These are phyloP conservation scores for Melanostoma scalare DNA, from an alignment of 2,888 invertebrate genomes.

Conservation along the genomic window DNA sequence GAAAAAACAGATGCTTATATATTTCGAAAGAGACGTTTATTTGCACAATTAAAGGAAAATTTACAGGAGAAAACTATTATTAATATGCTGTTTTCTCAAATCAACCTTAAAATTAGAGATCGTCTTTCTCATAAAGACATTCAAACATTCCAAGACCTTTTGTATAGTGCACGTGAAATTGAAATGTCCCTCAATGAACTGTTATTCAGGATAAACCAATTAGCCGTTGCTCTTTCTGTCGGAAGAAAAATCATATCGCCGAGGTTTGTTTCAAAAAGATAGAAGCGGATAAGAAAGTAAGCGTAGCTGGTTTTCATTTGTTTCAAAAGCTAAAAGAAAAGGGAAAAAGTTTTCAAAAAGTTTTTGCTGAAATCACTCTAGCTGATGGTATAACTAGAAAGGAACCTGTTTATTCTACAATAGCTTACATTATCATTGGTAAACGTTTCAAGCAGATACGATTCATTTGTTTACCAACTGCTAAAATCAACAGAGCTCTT, in stretches of 20 bases:
- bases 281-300: not conserved
- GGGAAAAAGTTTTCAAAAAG: not conserved
- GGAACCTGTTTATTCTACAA: constrained; percentile 1
- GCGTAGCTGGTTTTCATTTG: constrained; percentile 10
- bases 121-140: not conserved
- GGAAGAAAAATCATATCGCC: constrained; percentile 3
- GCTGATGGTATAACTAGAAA: constrained; percentile 1
- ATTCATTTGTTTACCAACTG: constrained; percentile 24
- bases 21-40: constrained; percentile 59
- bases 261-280: constrained; percentile 3
- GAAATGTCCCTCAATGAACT: constrained; percentile 3
- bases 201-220: not conserved
- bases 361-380: constrained; percentile 1
- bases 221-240: not conserved
- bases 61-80: not conserved
- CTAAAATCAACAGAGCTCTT: constrained; percentile 67
- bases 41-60: constrained; percentile 48
- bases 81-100: constrained; percentile 3
- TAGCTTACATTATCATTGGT: not conserved
- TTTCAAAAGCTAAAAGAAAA: constrained; percentile 3
- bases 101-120: constrained; percentile 1
- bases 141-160: constrained; percentile 2
- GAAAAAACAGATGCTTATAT: constrained; percentile 62
- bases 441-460: constrained; percentile 14
- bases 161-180: not conserved